Conservation (phyloP, 2,113 vertebrate genomes). For the Nannospalax galili region DNA sequence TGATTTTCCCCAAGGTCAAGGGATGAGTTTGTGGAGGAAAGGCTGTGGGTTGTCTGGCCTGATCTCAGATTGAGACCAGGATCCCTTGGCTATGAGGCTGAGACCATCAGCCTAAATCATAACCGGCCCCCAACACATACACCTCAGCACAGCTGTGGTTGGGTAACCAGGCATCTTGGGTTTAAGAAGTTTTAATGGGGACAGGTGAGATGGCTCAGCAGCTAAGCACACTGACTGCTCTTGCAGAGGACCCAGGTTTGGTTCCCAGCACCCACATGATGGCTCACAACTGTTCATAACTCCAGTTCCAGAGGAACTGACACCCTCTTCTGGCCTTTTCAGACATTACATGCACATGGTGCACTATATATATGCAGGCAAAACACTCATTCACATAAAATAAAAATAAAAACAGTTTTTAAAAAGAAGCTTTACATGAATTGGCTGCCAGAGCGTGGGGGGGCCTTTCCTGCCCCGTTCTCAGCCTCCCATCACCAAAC, state of each 20-base stretch:
- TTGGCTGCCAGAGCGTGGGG: fast-evolving
- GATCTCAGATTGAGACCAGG: background rate
- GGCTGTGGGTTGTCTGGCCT: background rate
- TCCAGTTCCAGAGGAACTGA: no score
- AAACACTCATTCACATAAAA: no score
- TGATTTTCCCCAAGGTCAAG: constrained; percentile 58
- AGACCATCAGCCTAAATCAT: background rate
- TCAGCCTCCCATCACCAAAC: background rate
- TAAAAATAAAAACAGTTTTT: no score
- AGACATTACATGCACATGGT: no score
- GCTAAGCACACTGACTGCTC: no score
- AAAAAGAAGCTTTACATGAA: no score
- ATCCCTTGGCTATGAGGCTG: background rate
- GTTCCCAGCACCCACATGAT: no score
- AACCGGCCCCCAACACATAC: background rate
- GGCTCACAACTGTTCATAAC: no score
- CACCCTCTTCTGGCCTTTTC: no score
- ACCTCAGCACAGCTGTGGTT: background rate
- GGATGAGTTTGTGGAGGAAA: background rate
- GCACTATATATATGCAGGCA: no score
- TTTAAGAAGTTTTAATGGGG: background rate
- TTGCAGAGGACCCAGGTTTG: no score
- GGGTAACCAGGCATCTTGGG: background rate
- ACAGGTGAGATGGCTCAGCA: no score
- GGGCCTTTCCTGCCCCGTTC: fast-evolving